Base-by-base conservation (phyloP, 1,140 invertebrate genomes). In the Drosophila dunni region DNA sequence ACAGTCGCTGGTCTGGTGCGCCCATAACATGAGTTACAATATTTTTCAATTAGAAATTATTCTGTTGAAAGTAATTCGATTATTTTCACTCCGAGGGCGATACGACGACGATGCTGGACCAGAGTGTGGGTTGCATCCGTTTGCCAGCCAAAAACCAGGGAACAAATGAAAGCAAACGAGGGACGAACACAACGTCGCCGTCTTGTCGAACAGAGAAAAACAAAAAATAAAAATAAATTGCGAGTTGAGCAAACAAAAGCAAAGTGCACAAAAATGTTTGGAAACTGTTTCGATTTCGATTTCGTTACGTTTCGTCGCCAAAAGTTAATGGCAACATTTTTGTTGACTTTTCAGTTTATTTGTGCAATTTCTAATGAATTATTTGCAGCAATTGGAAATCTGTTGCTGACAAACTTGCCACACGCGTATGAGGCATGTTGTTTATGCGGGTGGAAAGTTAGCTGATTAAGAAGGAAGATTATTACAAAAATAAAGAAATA, bases 21-120 rank as follows among this genome's bases (percentile, higher is more conserved):
- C 11, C 57, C 53, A 74, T 63, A 67, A 79, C 85, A 84, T 84
- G 68, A 79, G 85, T 81, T 84, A 92, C 91, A 92, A 92, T 92
- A 92, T 92, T 92, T 92, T 92, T 92, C 91, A 92, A 92, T 92
- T 92, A 92, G 91, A 92, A 92, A 88, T 92, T 92, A 90, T 84
- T 92, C 91, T 91, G 81, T 80, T 92, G 91, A 90, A 92, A 92
- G 79, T 92, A 92, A 92, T 92, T 92, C 91, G 91, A 92, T 92
- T 92, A 92, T 88, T 91, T 91, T 88, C 91, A 91, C 81, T 90
- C 83, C 80, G 85, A 78, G 70, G 62, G 76, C 88, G 75, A 81
- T 42, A 50, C 64, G 71, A 67, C 58, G 75, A 64, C 76, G 53
- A 57, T 79, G 11, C 6, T 29, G 24, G 6, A 57, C 17, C 17